phyloP scores from a whole-genome alignment of 2,888 invertebrate species.

The Campoplex nolae region DNA sequence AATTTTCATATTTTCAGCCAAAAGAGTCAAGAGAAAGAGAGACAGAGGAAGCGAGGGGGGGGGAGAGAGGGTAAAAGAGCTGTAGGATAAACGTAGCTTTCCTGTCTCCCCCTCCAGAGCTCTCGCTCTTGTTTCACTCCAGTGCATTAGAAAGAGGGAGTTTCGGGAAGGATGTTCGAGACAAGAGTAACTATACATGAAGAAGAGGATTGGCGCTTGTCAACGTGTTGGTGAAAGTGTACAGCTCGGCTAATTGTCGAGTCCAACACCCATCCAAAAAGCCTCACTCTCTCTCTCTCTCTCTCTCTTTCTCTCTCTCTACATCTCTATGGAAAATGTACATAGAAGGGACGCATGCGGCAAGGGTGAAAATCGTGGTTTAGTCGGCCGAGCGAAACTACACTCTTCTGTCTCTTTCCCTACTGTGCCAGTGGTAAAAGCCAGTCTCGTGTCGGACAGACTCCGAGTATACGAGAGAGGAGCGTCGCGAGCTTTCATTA shows the following conservation, averaged over 20 bases:
- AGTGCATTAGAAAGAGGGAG: slow-evolving; percentile 14
- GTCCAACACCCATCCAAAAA: slow-evolving; percentile 21
- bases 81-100: background rate
- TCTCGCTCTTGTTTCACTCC: background rate
- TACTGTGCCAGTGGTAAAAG: slow-evolving; percentile 40
- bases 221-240: slow-evolving; percentile 44
- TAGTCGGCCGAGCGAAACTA: slow-evolving; percentile 26
- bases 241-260: slow-evolving; percentile 60
- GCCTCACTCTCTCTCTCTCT: slow-evolving; percentile 23
- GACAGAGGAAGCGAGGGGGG: slow-evolving; percentile 6
- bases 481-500: slow-evolving; percentile 39
- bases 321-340: slow-evolving; percentile 43
- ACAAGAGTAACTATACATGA: slow-evolving; percentile 21
- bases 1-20: slow-evolving; percentile 25
- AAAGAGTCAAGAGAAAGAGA: background rate
- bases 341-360: background rate
- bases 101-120: background rate
- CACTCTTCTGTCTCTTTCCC: slow-evolving; percentile 4
- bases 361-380: slow-evolving; percentile 40
- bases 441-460: slow-evolving; percentile 20
- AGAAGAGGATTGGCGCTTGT: slow-evolving; percentile 49
- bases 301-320: background rate
- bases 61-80: background rate
- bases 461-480: slow-evolving; percentile 23
- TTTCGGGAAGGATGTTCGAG: slow-evolving; percentile 26